These are phyloP conservation scores for Escarpia spicata DNA, from an alignment of 2,888 invertebrate genomes.

Conservation along the genomic window DNA sequence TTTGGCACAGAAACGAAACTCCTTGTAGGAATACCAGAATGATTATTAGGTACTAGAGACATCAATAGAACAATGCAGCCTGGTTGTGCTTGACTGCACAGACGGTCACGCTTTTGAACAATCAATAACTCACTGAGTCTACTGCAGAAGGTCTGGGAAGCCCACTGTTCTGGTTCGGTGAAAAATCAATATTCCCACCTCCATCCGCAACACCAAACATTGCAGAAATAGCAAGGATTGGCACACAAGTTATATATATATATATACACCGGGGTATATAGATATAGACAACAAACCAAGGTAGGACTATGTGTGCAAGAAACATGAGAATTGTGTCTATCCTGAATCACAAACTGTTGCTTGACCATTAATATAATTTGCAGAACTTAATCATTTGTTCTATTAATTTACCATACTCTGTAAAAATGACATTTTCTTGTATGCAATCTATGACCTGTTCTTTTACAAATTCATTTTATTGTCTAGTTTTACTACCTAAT, in stretches of 20 bases:
- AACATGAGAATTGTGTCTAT: not conserved
- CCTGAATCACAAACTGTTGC: too few relatives aligned
- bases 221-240: not conserved
- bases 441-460: too few relatives aligned
- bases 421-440: too few relatives aligned
- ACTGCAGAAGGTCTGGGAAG: not conserved
- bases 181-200: not conserved
- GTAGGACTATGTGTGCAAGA: not conserved
- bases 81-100: not conserved
- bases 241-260: not conserved
- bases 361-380: too few relatives aligned
- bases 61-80: not conserved
- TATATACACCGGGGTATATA: not conserved
- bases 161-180: not conserved
- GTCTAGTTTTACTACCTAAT: too few relatives aligned
- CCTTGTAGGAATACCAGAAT: not conserved
- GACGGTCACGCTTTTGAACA: not conserved
- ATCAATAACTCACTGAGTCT: not conserved
- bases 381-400: too few relatives aligned
- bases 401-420: too few relatives aligned
- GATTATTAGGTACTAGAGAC: conserved; percentile 6
- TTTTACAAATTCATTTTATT: too few relatives aligned
- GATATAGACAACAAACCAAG: not conserved
- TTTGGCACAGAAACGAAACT: not conserved
- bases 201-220: not conserved